A percentile compares a stretch with the other conserved stretches of the same genome.
Evolutionary conservation across 2,888 invertebrate genomes (phyloP).

Genomic region (Koerneria pararmatus): DNA sequence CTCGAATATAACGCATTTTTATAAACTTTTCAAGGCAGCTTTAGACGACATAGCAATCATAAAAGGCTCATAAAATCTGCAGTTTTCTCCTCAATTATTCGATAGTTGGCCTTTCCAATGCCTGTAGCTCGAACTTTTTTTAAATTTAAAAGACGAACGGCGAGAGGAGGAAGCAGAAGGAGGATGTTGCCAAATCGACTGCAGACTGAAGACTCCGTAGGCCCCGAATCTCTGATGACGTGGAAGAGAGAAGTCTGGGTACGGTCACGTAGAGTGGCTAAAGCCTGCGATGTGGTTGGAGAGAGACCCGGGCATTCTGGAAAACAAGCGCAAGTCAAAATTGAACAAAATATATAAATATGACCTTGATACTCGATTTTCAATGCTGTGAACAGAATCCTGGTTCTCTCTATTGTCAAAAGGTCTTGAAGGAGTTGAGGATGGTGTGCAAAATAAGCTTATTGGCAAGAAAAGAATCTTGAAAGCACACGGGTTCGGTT

Average conservation of each 20-base stretch:
- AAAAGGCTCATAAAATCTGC: too few relatives aligned
- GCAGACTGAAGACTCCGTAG: constrained; percentile 39
- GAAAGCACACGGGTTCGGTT: too few relatives aligned
- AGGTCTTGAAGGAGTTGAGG: background rate
- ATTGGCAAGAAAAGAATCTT: too few relatives aligned
- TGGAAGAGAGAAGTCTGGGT: constrained; percentile 51
- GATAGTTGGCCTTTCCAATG: too few relatives aligned
- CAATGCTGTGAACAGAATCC: background rate
- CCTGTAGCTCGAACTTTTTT: background rate
- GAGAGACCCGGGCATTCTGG: constrained; percentile 36
- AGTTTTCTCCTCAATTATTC: too few relatives aligned
- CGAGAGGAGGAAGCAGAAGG: constrained; percentile 51
- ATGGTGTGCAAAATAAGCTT: background rate
- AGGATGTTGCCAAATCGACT: constrained; percentile 53
- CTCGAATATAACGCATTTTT: background rate
- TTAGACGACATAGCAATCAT: background rate
- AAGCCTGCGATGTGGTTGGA: constrained; percentile 28
- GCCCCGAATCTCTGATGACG: constrained; percentile 21
- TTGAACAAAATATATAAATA: background rate
- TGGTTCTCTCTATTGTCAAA: background rate
- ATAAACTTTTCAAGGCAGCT: background rate
- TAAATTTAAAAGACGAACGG: constrained; percentile 28
- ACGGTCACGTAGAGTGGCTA: constrained; percentile 42
- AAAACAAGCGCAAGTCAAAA: background rate
- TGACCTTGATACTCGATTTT: background rate